A percentile compares a stretch with the other conserved stretches of the same genome.
Conservation (phyloP, 2,113 vertebrate species). For the Spheniscus mendiculus region DNA sequence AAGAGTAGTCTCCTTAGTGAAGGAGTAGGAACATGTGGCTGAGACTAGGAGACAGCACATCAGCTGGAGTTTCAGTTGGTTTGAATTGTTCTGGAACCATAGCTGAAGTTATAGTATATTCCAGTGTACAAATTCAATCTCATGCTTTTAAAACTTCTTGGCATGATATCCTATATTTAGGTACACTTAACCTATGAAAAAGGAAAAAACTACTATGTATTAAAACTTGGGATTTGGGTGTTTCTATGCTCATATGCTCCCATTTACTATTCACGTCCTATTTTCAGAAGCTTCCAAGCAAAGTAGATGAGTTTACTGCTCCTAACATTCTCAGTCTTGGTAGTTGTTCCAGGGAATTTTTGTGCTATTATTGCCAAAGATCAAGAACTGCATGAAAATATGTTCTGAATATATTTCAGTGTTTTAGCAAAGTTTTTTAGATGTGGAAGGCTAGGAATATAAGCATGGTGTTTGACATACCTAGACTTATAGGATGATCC, state of each 20-base stretch:
- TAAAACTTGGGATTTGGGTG: neutral
- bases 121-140: neutral
- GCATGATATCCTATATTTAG: neutral
- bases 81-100: neutral
- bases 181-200: neutral
- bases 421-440: neutral
- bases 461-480: neutral
- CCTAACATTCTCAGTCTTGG: neutral
- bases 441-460: neutral
- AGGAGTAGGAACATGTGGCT: neutral
- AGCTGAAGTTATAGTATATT: neutral
- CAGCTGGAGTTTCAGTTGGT: neutral
- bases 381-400: conserved; percentile 17
- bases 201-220: neutral
- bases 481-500: neutral
- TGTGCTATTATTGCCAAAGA: neutral
- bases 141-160: neutral
- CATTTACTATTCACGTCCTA: neutral
- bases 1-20: neutral
- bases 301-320: neutral
- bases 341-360: conserved; percentile 35
- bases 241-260: neutral
- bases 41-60: neutral
- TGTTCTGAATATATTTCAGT: conserved; percentile 11
- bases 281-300: conserved; percentile 3